Base-by-base conservation (phyloP, 2,888 invertebrate species). In the Acleris cristana region DNA sequence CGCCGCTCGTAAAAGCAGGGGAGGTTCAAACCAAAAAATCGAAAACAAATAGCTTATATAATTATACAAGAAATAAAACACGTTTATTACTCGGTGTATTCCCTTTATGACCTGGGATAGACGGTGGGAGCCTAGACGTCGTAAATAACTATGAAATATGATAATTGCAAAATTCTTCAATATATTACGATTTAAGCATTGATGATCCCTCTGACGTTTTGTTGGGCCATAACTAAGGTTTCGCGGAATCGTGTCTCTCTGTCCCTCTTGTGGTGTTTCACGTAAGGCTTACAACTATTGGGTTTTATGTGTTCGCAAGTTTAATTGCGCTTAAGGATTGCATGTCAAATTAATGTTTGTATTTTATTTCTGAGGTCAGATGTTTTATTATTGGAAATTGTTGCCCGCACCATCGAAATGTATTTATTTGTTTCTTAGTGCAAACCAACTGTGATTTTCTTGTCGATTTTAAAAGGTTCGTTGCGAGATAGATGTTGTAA, bases 91-190 rank as follows among this genome's bases (percentile, higher is more conserved):
- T 59, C 19, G 18, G 58, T 59, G 49, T 49, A 59, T 49, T 80
- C 86, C 81, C 86, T 91, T 91, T 92, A 90, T 87, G 86, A 83
- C 83, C 86, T 72, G 8, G 86, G 89, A 90, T 91, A 88, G 88
- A 88, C 82, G 90, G 81, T 83, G 83, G 82, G 74, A 81, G 86
- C 89, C 90, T 92, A 92, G 92, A 87, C 88, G 82, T 92, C 92
- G 91, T 92, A 92, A 92, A 92, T 88, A 89, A 84, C 84, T 88
- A 89, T 92, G 92, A 92, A 92, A 90, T 92, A 92, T 92, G 92
- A 92, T 92, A 92, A 92, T 92, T 92, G 91, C 91, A 80, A 91
- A 92, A 92, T 91, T 92, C 92, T 92, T 88, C 88, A 90, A 91
- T 92, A 92, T 91, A 92, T 92, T 90, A 90, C 90, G 89, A 90